Conservation (phyloP, 2,888 invertebrate species). For the Diaprepes abbreviatus region DNA sequence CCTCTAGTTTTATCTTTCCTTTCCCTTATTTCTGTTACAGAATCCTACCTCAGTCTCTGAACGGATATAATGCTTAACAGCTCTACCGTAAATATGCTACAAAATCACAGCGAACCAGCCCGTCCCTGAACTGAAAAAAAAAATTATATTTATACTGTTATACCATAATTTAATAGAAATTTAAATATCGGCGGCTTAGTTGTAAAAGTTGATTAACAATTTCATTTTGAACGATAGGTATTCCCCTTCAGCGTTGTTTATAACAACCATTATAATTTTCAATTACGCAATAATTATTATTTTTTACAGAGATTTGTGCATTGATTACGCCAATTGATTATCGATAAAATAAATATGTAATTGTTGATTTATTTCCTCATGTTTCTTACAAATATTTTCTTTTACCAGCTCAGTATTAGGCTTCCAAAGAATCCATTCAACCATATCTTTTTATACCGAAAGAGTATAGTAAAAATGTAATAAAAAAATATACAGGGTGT, state of each 20-base stretch:
- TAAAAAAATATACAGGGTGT: too few relatives aligned
- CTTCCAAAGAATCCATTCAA: too few relatives aligned
- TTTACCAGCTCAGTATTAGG: too few relatives aligned
- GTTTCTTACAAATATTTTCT: too few relatives aligned
- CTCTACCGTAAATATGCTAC: too few relatives aligned
- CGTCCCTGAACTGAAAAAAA: not conserved
- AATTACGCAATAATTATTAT: not conserved
- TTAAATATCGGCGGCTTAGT: constrained; percentile 18
- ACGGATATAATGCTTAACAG: too few relatives aligned
- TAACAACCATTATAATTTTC: constrained; percentile 20
- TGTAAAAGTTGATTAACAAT: constrained; percentile 23
- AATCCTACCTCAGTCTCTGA: too few relatives aligned
- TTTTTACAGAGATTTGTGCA: not conserved
- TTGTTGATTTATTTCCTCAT: not conserved
- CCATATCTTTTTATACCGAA: too few relatives aligned
- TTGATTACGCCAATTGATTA: not conserved
- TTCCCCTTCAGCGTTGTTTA: constrained; percentile 4
- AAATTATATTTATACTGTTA: constrained; percentile 13
- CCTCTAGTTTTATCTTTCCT: too few relatives aligned
- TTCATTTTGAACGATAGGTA: constrained; percentile 11
- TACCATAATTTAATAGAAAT: constrained; percentile 31
- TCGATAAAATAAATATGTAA: not conserved
- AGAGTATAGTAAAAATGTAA: too few relatives aligned
- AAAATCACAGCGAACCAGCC: too few relatives aligned
- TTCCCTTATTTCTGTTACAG: too few relatives aligned